Evolutionary conservation across 2,797 vertebrate species (phyloP), one percentile per base, ranked within the genome.

Genomic region (Phaenicophaeus curvirostris): DNA sequence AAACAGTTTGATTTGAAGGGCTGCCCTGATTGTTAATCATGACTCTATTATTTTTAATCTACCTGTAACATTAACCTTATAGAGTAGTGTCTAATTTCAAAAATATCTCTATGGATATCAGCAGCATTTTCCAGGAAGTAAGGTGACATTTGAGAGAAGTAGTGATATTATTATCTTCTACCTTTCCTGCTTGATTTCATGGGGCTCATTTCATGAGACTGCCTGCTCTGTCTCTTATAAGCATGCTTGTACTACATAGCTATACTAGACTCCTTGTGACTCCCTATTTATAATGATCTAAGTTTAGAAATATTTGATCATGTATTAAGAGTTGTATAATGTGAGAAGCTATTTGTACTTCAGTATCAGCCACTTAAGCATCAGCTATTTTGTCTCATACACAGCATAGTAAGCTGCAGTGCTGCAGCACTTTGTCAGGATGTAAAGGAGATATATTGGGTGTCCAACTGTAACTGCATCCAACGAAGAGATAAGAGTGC

Each of bases 281-380:
- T 91, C n/a, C 51, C 42, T 94, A 85, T 93, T 95, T 91, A 88
- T 84, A 94, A 84, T 4, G 0, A 78, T 53, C 91, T 94, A 95
- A 91, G 12, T 93, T 87, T 92, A 91, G 94, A 91, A 95, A 76
- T 88, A 79, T 93, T 94, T 95, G 81, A 71, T 95, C 89, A 67
- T 68, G 48, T 94, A 95, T 91, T 92, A 93, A 33, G 69, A 62
- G 83, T 51, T 48, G 48, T 89, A 78, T 66, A 86, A 88, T 41
- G 41, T 76, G 59, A 94, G 71, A 82, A 90, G 44, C 73, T 94
- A 39, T 95, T 78, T 93, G 89, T 90, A 82, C 89, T 90, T 90
- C 86, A 78, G 39, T 86, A 89, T 86, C 76, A 85, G 72, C 39
- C 85, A 77, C 90, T 91, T 58, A 93, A 13, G 18, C 51, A 93